Evolutionary conservation across 2,797 vertebrate genomes (phyloP).

Genomic region (Neopelma chrysocephalum): DNA sequence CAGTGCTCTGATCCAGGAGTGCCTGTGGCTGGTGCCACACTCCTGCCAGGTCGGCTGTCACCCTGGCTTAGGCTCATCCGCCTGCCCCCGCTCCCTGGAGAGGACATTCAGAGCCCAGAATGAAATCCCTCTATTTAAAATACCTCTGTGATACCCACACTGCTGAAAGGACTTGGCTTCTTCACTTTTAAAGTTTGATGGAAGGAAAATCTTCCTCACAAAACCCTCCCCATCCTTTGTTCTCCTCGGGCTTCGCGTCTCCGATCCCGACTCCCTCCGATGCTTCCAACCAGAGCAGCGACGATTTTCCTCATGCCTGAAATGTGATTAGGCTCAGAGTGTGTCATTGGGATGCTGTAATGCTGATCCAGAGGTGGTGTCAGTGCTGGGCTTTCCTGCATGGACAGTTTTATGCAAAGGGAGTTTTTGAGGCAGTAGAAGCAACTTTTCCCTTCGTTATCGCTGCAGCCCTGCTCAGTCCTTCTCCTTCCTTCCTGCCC

Average conservation of each 20-base stretch:
- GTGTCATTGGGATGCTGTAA: not conserved
- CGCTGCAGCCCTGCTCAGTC: not conserved
- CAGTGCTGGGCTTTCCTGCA: not conserved
- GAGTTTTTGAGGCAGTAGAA: not conserved
- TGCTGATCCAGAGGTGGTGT: not conserved
- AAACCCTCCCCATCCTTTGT: not conserved
- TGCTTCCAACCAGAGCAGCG: fast-evolving
- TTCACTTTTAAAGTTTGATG: not conserved
- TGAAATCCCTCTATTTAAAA: not conserved
- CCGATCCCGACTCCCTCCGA: fast-evolving
- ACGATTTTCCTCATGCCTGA: not conserved
- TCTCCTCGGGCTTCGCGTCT: not conserved
- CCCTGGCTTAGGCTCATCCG: not conserved
- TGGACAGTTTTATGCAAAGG: fast-evolving
- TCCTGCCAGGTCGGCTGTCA: constrained; percentile 6
- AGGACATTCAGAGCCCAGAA: not conserved
- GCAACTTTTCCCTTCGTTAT: not conserved
- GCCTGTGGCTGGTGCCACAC: not conserved
- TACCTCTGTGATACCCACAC: not conserved
- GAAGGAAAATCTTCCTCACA: not conserved
- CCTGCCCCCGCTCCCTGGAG: not conserved
- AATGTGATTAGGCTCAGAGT: not conserved
- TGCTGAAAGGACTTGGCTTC: not conserved
- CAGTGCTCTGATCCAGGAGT: not conserved
- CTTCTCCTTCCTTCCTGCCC: not conserved